Base-by-base conservation (phyloP, 2,113 vertebrate species). In the Stegastes partitus region DNA sequence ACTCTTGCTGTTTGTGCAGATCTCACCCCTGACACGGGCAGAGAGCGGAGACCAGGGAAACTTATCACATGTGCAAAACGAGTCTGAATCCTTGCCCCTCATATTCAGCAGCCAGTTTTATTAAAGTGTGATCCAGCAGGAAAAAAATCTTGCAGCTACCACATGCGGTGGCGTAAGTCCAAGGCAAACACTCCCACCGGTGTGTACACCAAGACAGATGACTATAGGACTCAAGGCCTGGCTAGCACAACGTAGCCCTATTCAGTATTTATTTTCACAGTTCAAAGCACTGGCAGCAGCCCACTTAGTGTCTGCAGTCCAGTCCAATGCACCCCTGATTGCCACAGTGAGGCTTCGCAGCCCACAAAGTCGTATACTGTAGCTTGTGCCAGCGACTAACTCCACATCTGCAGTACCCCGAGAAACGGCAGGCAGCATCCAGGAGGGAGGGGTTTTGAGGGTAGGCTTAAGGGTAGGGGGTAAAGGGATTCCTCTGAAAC, bases 181-280 rank as follows among this genome's bases (percentile, higher is more conserved):
- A 98, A 97, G 87, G 83, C 81, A 97, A 98, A 98, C 95, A 97
- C 93, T 95, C 94, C 91, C 92, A 93, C 93, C 93, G 94, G 94
- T 95, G 92, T 91, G 93, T 95, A 91, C 93, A 95, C 94, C 92
- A 94, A 96, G 95, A 95, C 94, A 94, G 96, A 96, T 88, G 92
- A 94, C 92, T 80, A 62, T 77, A 86, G 91, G 93, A 93, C 94
- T 90, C 71, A 64, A 92, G 90, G 91, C 91, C 94, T 91, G 87
- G 89, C 96, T 94, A 93, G 93, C 94, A 94, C 93, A 94, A 94
- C 95, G 88, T 93, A 87, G 91, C 94, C 92, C 94, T 95, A 95
- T 95, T 96, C 94, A 92, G 90, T 96, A 94, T 97, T 96, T 97
- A 96, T 96, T 96, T 97, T 97, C 94, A 82, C 87, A 95, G 95